Conservation (phyloP, 2,113 vertebrate genomes). For the Cariama cristata region DNA sequence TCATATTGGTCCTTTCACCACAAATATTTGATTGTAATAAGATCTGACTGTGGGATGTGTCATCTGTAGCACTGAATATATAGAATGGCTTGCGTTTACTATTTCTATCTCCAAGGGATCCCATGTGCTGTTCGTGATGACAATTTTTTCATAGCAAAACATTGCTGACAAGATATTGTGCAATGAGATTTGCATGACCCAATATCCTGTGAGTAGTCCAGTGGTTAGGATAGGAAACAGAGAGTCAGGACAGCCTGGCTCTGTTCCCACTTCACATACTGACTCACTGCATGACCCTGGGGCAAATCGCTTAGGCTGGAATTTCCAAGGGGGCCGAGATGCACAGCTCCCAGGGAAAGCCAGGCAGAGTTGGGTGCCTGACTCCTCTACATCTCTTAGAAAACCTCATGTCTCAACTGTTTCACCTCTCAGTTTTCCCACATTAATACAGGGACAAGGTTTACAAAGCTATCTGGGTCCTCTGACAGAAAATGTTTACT, state of each 20-base stretch:
- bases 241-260: conserved; percentile 46
- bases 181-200: conserved; percentile 49
- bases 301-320: conserved; percentile 42
- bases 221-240: conserved; percentile 55
- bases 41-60: conserved; percentile 7
- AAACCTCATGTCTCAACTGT: neutral
- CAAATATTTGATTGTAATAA: conserved; percentile 56
- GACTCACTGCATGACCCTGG: conserved; percentile 46
- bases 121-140: neutral
- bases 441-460: neutral
- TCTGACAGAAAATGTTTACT: neutral
- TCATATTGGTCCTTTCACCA: conserved; percentile 39
- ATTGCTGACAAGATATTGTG: conserved; percentile 47
- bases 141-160: conserved; percentile 38
- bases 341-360: neutral
- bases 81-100: neutral
- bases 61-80: neutral
- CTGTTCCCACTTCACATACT: conserved; percentile 40
- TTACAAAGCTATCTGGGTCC: neutral
- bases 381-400: neutral
- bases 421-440: neutral
- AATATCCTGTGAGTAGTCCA: conserved; percentile 64
- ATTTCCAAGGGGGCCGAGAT: conserved; percentile 27
- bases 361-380: neutral
- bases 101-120: neutral